Conservation (phyloP, 2,113 vertebrate genomes). For the Platichthys stellatus region DNA sequence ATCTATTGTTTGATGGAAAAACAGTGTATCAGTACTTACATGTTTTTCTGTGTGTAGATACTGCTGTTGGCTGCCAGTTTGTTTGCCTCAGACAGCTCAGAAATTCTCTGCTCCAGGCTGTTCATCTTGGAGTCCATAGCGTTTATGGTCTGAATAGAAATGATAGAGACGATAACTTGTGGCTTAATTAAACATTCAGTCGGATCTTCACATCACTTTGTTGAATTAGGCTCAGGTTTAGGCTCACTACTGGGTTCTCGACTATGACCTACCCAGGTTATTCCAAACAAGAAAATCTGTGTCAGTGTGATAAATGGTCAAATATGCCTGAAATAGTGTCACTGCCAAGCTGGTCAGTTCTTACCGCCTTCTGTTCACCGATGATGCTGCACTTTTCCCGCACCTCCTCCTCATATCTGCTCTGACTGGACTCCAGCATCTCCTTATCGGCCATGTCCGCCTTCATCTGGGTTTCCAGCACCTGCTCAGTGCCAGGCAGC, state of each 20-base stretch:
- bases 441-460: slow-evolving; percentile 96
- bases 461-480: slow-evolving; percentile 97
- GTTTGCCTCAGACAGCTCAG: slow-evolving; percentile 97
- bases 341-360: slow-evolving; percentile 60
- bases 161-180: background rate
- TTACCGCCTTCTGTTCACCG: slow-evolving; percentile 96
- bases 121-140: slow-evolving; percentile 99
- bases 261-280: slow-evolving; percentile 26
- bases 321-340: slow-evolving; percentile 51
- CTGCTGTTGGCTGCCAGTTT: slow-evolving; percentile 99
- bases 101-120: slow-evolving; percentile 96
- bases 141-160: slow-evolving; percentile 90
- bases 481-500: slow-evolving; percentile 80
- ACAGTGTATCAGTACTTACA: slow-evolving; percentile 85
- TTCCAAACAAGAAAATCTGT: slow-evolving; percentile 60
- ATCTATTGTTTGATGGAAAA: background rate
- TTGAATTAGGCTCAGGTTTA: background rate
- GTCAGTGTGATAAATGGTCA: slow-evolving; percentile 64
- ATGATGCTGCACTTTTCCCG: slow-evolving; percentile 94
- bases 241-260: slow-evolving; percentile 14
- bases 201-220: background rate
- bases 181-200: slow-evolving; percentile 13
- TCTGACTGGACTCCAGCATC: slow-evolving; percentile 91
- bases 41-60: slow-evolving; percentile 98
- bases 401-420: slow-evolving; percentile 93